A percentile compares a stretch with the other conserved stretches of the same genome.
Conservation (phyloP, 2,113 vertebrate species). For the Laticauda colubrina region DNA sequence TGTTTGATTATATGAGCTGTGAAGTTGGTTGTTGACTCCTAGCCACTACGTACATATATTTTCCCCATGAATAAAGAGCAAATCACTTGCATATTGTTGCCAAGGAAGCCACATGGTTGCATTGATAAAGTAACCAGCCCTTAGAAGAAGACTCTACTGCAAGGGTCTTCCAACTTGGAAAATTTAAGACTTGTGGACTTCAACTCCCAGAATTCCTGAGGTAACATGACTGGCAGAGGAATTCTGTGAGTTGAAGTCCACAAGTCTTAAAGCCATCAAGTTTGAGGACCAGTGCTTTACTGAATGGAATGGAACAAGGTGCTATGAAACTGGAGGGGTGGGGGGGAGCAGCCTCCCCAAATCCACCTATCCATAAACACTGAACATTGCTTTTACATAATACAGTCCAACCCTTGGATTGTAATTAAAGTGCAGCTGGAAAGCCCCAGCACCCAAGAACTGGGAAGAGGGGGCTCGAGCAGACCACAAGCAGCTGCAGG, state of each 20-base stretch:
- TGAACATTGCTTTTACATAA: not conserved
- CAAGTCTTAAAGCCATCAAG: no score
- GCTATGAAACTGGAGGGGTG: not conserved
- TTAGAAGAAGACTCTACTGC: not conserved
- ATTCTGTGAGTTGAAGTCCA: no score
- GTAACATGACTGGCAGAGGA: no score
- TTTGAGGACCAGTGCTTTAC: no score
- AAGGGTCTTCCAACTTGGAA: no score
- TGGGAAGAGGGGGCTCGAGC: slow-evolving; percentile 57
- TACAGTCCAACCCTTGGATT: not conserved
- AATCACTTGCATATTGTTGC: not conserved
- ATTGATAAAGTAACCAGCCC: not conserved
- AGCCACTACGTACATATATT: not conserved
- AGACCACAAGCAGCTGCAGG: slow-evolving; percentile 78
- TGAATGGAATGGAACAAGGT: not conserved
- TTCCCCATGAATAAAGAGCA: not conserved
- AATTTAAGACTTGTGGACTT: no score
- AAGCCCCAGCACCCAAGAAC: slow-evolving; percentile 62
- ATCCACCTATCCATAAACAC: not conserved
- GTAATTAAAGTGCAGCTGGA: slow-evolving; percentile 54
- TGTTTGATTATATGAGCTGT: not conserved
- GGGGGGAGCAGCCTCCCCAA: not conserved
- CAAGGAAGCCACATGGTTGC: not conserved
- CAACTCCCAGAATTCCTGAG: no score
- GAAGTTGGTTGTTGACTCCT: not conserved